These are phyloP conservation scores for Lasioglossum villosulum DNA, from an alignment of 2,888 invertebrate species.

Conservation along the genomic window DNA sequence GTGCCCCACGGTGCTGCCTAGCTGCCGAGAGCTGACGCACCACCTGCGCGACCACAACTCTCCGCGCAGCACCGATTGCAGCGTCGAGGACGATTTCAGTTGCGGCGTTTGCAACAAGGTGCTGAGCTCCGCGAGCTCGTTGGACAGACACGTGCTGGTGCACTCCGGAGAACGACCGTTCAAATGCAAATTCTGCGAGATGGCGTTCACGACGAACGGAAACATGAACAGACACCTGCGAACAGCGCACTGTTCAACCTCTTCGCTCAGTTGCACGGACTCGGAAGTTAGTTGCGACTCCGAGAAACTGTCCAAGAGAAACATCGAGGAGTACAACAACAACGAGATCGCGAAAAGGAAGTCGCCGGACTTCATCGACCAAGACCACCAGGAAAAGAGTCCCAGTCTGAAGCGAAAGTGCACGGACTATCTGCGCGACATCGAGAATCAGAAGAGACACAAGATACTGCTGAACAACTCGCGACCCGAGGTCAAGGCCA, in stretches of 20 bases:
- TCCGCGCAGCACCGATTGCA: conserved; percentile 78
- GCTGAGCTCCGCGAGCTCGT: conserved; percentile 91
- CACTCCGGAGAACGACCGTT: conserved; percentile 93
- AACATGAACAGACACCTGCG: conserved; percentile 94
- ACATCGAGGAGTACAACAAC: conserved; percentile 85
- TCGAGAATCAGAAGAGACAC: conserved; percentile 71
- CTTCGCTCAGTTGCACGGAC: conserved; percentile 79
- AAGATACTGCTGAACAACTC: conserved; percentile 76
- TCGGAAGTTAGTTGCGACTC: conserved; percentile 80
- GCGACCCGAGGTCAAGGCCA: conserved; percentile 79
- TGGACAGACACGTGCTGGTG: conserved; percentile 92
- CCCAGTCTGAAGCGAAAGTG: conserved; percentile 73
- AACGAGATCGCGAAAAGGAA: conserved; percentile 86
- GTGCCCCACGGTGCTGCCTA: conserved; percentile 76
- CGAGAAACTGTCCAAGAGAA: conserved; percentile 69
- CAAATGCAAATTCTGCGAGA: conserved; percentile 91
- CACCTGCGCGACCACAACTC: conserved; percentile 80
- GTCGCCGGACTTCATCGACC: conserved; percentile 69
- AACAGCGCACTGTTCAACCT: conserved; percentile 84
- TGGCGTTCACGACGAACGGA: conserved; percentile 93
- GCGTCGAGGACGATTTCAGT: conserved; percentile 85
- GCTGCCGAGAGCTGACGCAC: conserved; percentile 76
- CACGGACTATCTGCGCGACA: conserved; percentile 68
- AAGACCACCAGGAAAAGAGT: conserved; percentile 34
- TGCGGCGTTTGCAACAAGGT: conserved; percentile 90